phyloP scores from a whole-genome alignment of 2,113 vertebrate genomes.

The Poicephalus meyeri region DNA sequence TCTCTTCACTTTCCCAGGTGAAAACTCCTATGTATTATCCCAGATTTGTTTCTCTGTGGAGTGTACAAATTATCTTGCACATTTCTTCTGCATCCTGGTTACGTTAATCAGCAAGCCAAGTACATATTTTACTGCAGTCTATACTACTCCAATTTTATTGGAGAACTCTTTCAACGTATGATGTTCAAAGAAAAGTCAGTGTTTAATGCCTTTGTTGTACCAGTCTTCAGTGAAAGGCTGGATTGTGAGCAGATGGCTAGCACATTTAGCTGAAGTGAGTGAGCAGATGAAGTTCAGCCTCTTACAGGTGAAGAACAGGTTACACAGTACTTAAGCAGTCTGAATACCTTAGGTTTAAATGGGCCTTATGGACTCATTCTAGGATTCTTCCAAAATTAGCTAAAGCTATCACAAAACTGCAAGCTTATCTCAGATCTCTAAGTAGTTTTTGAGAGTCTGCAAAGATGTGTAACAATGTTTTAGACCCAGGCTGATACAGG shows the following conservation, averaged over 20 bases:
- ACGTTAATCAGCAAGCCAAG: neutral
- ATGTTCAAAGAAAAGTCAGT: neutral
- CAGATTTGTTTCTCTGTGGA: neutral
- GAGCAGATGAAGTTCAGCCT: neutral
- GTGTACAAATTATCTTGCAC: accelerated
- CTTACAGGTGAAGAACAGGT: neutral
- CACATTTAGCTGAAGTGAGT: neutral
- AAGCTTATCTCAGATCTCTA: neutral
- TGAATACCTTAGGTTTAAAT: neutral
- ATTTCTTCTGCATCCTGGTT: neutral
- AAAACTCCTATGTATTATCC: neutral
- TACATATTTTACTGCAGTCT: neutral
- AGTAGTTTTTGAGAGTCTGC: neutral
- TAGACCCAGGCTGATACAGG: neutral
- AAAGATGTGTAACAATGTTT: neutral
- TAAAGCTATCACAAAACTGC: neutral
- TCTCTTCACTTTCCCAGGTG: neutral
- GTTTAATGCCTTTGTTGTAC: neutral
- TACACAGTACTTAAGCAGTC: neutral
- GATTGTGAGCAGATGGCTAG: neutral
- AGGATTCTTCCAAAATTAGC: neutral
- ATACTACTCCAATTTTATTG: neutral
- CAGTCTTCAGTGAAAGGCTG: neutral
- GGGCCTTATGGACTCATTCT: neutral
- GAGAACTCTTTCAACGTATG: neutral